Evolutionary conservation across 2,888 invertebrate genomes (phyloP).

Genomic region (Pammene fasciana): DNA sequence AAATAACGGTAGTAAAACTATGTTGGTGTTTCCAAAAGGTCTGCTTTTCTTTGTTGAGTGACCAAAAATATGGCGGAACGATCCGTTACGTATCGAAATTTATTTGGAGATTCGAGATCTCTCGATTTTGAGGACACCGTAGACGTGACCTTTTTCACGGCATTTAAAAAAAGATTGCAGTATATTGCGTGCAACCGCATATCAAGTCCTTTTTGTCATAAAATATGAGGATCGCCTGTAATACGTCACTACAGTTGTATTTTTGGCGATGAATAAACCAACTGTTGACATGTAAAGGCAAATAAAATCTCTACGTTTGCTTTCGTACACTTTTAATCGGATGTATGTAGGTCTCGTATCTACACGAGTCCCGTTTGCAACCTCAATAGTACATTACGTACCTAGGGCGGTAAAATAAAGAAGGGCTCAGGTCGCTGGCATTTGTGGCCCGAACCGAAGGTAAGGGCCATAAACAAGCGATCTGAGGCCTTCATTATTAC

Average conservation of each 20-base stretch:
- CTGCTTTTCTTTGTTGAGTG: conserved; percentile 45
- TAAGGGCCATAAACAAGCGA: too few species aligned
- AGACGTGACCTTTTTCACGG: conserved; percentile 39
- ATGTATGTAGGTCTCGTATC: not conserved
- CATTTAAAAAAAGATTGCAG: conserved; percentile 37
- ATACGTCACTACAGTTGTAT: conserved; percentile 12
- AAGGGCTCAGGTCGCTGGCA: too few species aligned
- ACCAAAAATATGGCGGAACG: conserved; percentile 46
- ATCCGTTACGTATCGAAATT: conserved; percentile 53
- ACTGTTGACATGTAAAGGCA: not conserved
- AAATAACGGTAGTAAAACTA: not conserved
- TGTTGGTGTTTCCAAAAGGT: conserved; percentile 33
- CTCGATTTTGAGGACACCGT: conserved; percentile 50
- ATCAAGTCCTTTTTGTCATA: conserved; percentile 21
- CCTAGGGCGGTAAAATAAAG: too few species aligned
- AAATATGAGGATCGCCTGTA: conserved; percentile 11
- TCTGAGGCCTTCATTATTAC: too few species aligned
- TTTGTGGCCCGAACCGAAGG: too few species aligned
- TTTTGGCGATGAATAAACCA: not conserved
- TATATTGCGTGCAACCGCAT: conserved; percentile 21
- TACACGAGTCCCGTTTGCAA: not conserved
- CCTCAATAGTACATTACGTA: too few species aligned
- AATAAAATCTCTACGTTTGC: not conserved
- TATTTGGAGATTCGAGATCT: conserved; percentile 55
- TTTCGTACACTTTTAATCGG: not conserved